Evolutionary conservation across 2,113 vertebrate species (phyloP).

Genomic region (Plecturocebus donacophilus): DNA sequence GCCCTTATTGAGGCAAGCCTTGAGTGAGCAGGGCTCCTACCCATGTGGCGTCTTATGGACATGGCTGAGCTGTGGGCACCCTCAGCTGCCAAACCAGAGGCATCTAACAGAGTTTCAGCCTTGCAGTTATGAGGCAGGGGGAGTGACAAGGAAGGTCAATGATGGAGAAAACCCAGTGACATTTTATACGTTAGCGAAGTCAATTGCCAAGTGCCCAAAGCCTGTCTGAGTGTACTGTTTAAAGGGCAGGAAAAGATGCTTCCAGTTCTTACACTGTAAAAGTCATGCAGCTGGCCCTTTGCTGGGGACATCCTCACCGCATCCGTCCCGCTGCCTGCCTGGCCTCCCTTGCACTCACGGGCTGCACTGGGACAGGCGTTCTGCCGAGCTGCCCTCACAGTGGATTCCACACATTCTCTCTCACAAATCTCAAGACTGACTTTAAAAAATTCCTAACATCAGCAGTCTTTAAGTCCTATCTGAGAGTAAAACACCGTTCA

Average conservation of each 20-base stretch:
- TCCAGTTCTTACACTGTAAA: not conserved
- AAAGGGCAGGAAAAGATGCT: not conserved
- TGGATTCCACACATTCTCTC: not conserved
- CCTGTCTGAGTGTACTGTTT: not conserved
- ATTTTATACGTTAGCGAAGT: not conserved
- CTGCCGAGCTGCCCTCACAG: not conserved
- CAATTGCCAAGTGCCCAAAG: not conserved
- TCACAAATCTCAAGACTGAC: not conserved
- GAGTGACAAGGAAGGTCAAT: not conserved
- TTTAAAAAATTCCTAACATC: not conserved
- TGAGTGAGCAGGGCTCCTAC: not conserved
- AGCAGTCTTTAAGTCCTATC: not conserved
- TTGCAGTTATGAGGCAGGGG: not conserved
- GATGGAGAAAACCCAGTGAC: not conserved
- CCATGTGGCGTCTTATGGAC: not conserved
- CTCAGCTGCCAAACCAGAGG: not conserved
- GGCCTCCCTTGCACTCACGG: not conserved
- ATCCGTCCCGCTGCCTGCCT: not conserved
- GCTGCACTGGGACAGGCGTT: not conserved
- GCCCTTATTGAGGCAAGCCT: not conserved
- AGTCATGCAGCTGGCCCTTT: accelerated
- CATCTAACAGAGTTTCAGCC: not conserved
- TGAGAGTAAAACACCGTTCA: not conserved
- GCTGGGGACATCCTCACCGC: accelerated
- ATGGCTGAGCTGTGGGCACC: not conserved